Conservation (phyloP, 2,797 vertebrate genomes). For the Trichosurus vulpecula region DNA sequence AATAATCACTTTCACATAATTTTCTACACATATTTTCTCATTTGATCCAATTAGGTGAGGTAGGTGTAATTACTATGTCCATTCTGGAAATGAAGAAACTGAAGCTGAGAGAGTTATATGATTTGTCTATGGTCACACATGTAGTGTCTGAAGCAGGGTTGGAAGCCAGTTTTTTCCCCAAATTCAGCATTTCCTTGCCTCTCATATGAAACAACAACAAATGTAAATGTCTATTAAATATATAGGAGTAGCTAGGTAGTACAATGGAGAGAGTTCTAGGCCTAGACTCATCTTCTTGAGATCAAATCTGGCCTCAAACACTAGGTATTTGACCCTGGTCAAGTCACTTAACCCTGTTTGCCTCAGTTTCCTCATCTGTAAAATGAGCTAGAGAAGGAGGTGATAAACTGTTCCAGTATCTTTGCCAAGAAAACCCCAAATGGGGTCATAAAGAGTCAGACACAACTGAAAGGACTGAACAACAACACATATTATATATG, state of each 20-base stretch:
- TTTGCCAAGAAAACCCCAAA: neutral
- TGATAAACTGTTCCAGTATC: neutral
- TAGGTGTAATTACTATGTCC: neutral
- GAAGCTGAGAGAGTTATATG: neutral
- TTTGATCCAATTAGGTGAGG: neutral
- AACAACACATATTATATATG: neutral
- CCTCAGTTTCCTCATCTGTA: neutral
- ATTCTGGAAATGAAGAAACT: conserved; percentile 7
- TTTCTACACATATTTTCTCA: neutral
- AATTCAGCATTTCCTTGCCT: neutral
- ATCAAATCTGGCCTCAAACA: neutral
- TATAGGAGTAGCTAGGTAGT: neutral
- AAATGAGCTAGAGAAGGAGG: neutral
- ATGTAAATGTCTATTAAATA: neutral
- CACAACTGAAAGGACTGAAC: neutral
- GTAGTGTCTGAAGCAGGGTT: neutral
- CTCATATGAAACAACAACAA: neutral
- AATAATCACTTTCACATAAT: neutral
- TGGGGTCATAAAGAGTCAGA: neutral
- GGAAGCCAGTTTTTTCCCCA: neutral
- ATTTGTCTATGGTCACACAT: neutral
- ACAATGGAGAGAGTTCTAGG: neutral
- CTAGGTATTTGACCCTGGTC: neutral
- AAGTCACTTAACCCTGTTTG: neutral
- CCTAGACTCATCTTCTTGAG: neutral